Evolutionary conservation across 2,888 invertebrate species (phyloP), one percentile per base, ranked within the genome.

Genomic region (Gymnosoma rotundatum): DNA sequence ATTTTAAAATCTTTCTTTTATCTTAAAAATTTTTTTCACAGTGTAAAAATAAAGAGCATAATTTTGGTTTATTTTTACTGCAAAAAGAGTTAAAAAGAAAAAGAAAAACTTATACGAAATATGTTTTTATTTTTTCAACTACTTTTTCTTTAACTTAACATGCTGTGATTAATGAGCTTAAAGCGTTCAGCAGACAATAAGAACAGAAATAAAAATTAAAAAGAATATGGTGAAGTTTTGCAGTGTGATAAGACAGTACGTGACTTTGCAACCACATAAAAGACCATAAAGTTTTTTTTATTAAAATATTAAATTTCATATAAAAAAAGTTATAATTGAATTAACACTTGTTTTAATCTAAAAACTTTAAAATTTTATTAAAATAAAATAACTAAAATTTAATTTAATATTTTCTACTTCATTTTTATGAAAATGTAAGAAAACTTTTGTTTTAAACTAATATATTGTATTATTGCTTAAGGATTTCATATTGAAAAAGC

Each of bases 211-310:
- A 32, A 18, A 32, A 36, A 54, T n/a, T n/a, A 70, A 45, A 21
- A 54, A 60, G 16, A 48, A 67, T 36, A 36, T 54, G 58, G 45
- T 32, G 63, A 69, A 21, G 58, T 32, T 54, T 42, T 70, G 54
- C 25, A 18, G 48, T 21, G 36, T 66, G 32, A 48, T 48, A 72
- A 61, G 48, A 54, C 36, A 18, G 14, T 70, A 75, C 74, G 83
- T 83, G 83, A 83, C 79, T 75, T 64, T 79, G 74, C 79, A 75
- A 79, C 74, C 78, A 45, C 83, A 83, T 38, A 32, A 54, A 56
- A 48, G 72, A 73, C 54, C 60, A 73, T 38, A 50, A 61, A 48
- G 12, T 25, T 63, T 25, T 73, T 25, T 63, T 25, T 73, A 61
- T 42, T 25, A 45, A 58, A 61, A 75, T 48, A 56, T 48, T 56